Conservation (phyloP, 1,140 invertebrate genomes). For the Hypothenemus hampei region DNA sequence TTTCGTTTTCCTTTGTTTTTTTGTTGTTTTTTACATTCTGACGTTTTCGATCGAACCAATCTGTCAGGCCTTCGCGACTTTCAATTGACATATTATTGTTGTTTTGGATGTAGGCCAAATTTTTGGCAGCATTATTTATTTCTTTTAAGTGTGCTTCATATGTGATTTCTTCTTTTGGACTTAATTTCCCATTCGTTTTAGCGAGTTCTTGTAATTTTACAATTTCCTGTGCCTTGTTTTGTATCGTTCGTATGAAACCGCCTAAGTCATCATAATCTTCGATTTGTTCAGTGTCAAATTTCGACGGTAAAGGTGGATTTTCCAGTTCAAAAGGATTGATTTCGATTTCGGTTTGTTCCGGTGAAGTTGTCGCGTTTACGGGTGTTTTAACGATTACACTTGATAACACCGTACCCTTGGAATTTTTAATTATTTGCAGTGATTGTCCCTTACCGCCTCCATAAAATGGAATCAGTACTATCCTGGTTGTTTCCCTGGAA, state of each 20-base stretch:
- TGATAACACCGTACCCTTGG: slow-evolving; percentile 50
- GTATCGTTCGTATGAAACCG: slow-evolving; percentile 46
- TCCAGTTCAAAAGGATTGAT: slow-evolving; percentile 35
- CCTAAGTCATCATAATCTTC: slow-evolving; percentile 31
- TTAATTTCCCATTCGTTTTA: slow-evolving; percentile 48
- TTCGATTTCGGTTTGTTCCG: slow-evolving; percentile 27
- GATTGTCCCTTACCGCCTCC: slow-evolving; percentile 62
- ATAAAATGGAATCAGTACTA: slow-evolving; percentile 53
- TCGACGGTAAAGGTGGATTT: slow-evolving; percentile 39
- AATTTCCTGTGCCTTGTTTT: slow-evolving; percentile 47
- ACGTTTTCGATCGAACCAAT: slow-evolving; percentile 38
- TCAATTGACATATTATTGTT: slow-evolving; percentile 29
- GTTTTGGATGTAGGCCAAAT: slow-evolving; percentile 45
- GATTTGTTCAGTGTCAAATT: slow-evolving; percentile 33
- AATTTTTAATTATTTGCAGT: slow-evolving; percentile 53
- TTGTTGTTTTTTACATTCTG: slow-evolving; percentile 39
- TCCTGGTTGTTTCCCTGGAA: slow-evolving; percentile 26
- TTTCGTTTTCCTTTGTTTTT: slow-evolving; percentile 39
- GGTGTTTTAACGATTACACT: slow-evolving; percentile 42
- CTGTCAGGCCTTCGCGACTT: slow-evolving; percentile 37
- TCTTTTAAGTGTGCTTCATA: slow-evolving; percentile 48
- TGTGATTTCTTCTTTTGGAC: slow-evolving; percentile 44
- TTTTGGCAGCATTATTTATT: slow-evolving; percentile 47
- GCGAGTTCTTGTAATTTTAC: slow-evolving; percentile 49
- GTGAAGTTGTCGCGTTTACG: not conserved